Evolutionary conservation across 1,140 invertebrate genomes (phyloP).

Genomic region (Dendrolimus punctatus): DNA sequence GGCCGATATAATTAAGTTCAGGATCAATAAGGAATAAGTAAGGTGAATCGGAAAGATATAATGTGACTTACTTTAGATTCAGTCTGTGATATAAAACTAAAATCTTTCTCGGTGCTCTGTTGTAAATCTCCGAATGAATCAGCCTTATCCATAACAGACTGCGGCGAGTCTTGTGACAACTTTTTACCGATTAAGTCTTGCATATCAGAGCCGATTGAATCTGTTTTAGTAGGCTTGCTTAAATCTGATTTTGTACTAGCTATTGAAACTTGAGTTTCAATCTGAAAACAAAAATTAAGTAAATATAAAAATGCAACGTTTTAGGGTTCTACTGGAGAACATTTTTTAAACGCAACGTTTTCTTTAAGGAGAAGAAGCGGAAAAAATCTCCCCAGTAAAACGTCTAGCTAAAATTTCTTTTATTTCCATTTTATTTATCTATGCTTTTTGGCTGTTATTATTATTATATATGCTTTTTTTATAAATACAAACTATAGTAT

Average conservation of each 20-base stretch:
- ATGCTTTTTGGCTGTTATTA: no score
- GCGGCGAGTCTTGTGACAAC: slow-evolving; percentile 58
- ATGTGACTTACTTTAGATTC: slow-evolving; percentile 58
- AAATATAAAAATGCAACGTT: no score
- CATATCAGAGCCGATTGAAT: slow-evolving; percentile 61
- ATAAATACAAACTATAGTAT: no score
- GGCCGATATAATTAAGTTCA: no score
- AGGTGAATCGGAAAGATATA: neutral
- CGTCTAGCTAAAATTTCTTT: no score
- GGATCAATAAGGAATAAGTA: neutral
- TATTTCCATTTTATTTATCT: no score
- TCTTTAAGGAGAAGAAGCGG: no score
- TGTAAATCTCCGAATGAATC: slow-evolving; percentile 64
- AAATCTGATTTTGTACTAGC: slow-evolving; percentile 56
- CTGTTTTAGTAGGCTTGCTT: slow-evolving; percentile 59
- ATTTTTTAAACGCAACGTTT: no score
- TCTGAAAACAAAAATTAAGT: slow-evolving; percentile 26
- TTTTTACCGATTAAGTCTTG: slow-evolving; percentile 41
- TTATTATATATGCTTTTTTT: no score
- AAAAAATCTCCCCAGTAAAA: no score
- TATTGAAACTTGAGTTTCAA: slow-evolving; percentile 41
- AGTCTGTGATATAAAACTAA: slow-evolving; percentile 67
- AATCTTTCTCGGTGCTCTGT: slow-evolving; percentile 66
- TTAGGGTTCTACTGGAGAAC: no score
- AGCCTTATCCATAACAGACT: slow-evolving; percentile 51